A percentile compares a stretch with the other conserved stretches of the same genome.
Conservation (phyloP, 2,888 invertebrate species). For the Dryococelus australis region DNA sequence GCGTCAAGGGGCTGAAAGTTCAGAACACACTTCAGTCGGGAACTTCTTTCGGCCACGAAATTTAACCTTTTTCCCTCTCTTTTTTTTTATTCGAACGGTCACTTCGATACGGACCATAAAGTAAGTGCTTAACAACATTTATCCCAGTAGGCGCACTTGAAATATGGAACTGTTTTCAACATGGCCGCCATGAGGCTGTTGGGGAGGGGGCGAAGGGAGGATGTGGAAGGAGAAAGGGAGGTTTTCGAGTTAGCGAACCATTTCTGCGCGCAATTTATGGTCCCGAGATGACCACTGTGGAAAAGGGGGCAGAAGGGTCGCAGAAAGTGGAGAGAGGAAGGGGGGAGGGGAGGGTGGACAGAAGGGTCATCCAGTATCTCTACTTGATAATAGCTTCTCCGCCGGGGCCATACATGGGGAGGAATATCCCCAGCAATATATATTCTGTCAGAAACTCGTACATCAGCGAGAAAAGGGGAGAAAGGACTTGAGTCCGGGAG, state of each 20-base stretch:
- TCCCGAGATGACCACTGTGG: slow-evolving; percentile 43
- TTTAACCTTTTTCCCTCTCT: slow-evolving; percentile 24
- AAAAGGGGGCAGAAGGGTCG: neutral
- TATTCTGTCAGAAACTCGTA: slow-evolving; percentile 24
- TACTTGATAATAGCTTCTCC: slow-evolving; percentile 26
- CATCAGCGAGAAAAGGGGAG: neutral
- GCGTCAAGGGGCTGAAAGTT: neutral
- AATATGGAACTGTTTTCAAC: slow-evolving; percentile 44
- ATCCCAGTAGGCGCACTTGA: slow-evolving; percentile 40
- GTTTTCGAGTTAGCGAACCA: slow-evolving; percentile 43
- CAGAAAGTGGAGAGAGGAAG: neutral
- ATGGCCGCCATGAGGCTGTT: slow-evolving; percentile 37
- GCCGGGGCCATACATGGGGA: neutral
- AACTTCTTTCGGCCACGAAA: slow-evolving; percentile 5
- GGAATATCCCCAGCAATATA: neutral
- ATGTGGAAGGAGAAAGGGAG: slow-evolving; percentile 19
- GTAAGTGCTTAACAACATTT: slow-evolving; percentile 35
- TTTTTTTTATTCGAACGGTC: slow-evolving; percentile 10
- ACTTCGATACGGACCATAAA: slow-evolving; percentile 44
- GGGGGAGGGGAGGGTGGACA: slow-evolving; percentile 22
- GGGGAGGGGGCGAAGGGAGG: neutral
- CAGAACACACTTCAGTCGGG: neutral
- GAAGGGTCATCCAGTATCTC: slow-evolving; percentile 37
- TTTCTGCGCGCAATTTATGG: slow-evolving; percentile 43
- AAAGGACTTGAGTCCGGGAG: no score